phyloP scores from a whole-genome alignment of 1,140 invertebrate genomes.

The Oreohelix idahoensis region DNA sequence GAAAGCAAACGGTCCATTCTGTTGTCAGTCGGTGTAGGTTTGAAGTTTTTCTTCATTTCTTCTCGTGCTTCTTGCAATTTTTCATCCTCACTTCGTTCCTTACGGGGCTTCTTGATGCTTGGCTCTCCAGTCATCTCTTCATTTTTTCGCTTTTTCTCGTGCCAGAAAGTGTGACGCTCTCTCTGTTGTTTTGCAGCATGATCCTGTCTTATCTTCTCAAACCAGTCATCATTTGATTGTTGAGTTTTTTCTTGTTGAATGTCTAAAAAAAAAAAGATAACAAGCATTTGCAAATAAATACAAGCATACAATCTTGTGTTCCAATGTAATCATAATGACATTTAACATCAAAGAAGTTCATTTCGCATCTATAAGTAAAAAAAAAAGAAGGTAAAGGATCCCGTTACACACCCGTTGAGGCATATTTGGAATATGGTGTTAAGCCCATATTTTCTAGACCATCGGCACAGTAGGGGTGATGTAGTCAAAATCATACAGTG shows the following conservation, averaged over 20 bases:
- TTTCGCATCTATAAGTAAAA: no score
- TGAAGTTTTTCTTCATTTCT: slow-evolving; percentile 38
- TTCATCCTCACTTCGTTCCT: slow-evolving; percentile 10
- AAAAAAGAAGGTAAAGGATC: no score
- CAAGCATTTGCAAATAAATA: no score
- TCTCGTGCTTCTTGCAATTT: slow-evolving; percentile 19
- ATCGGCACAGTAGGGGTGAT: no score
- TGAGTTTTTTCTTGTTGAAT: neutral
- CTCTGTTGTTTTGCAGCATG: neutral
- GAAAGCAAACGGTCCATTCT: neutral
- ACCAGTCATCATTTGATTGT: slow-evolving; percentile 15
- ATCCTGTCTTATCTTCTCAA: slow-evolving; percentile 24
- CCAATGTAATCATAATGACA: no score
- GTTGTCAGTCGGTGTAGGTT: neutral
- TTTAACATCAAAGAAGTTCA: no score
- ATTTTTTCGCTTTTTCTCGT: neutral
- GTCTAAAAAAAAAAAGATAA: neutral
- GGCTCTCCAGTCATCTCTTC: neutral
- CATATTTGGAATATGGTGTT: no score
- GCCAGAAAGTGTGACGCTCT: slow-evolving; percentile 12
- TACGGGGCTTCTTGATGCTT: neutral
- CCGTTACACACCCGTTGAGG: no score
- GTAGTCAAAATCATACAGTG: no score
- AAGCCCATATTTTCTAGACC: no score
- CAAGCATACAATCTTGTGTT: no score